Percentiles rank a stretch among this genome's conserved stretches.
These are phyloP conservation scores for Botia almorhae DNA, from an alignment of 2,797 vertebrate species.

Conservation along the genomic window DNA sequence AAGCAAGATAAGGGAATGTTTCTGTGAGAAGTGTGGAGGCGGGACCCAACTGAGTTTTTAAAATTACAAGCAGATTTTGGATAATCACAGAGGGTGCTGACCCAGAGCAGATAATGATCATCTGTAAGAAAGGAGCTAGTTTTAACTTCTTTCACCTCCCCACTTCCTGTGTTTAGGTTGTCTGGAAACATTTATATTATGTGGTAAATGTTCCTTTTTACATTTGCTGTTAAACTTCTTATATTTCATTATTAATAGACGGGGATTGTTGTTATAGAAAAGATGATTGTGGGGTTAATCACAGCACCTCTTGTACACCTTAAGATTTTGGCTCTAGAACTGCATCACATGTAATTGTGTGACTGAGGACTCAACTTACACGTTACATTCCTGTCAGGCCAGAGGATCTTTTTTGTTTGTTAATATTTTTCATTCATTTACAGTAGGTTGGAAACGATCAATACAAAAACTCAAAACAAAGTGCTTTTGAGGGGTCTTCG, in stretches of 20 bases:
- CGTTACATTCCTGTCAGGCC: slow-evolving; percentile 52
- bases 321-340: slow-evolving; percentile 31
- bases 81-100: slow-evolving; percentile 55
- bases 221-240: slow-evolving; percentile 50
- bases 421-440: slow-evolving; percentile 61
- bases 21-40: slow-evolving; percentile 41
- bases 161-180: slow-evolving; percentile 51
- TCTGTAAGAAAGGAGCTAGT: slow-evolving; percentile 39
- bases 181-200: slow-evolving; percentile 39
- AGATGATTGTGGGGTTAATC: slow-evolving; percentile 26
- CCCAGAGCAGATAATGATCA: slow-evolving; percentile 56
- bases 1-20: slow-evolving; percentile 36
- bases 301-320: neutral
- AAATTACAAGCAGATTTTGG: slow-evolving; percentile 58
- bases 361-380: neutral
- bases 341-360: slow-evolving; percentile 34
- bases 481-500: slow-evolving; percentile 24
- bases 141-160: slow-evolving; percentile 34
- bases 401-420: slow-evolving; percentile 39
- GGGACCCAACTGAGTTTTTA: slow-evolving; percentile 42
- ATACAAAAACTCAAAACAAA: slow-evolving; percentile 30
- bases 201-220: slow-evolving; percentile 30
- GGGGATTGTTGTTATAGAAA: slow-evolving; percentile 35
- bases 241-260: slow-evolving; percentile 27
- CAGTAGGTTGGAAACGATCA: slow-evolving; percentile 62